Percentiles rank a stretch among this genome's conserved stretches.
Evolutionary conservation across 2,888 invertebrate genomes (phyloP).

Genomic region (Andrena haemorrhoa): DNA sequence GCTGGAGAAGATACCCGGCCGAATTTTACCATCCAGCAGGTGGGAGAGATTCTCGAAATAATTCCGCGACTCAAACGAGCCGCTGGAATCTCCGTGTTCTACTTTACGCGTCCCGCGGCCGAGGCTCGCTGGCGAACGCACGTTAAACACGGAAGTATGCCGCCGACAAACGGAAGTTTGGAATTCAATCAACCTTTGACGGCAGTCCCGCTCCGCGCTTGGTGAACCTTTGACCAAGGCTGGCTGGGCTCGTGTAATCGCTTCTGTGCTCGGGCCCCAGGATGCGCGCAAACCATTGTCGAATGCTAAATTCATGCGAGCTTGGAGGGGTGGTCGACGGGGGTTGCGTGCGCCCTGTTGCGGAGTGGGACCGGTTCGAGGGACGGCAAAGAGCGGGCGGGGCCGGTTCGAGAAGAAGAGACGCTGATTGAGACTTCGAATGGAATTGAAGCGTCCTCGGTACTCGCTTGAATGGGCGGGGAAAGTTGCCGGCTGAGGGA

Average conservation of each 20-base stretch:
- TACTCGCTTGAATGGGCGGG: background rate
- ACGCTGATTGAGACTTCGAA: slow-evolving; percentile 25
- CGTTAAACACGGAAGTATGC: slow-evolving; percentile 56
- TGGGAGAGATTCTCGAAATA: slow-evolving; percentile 30
- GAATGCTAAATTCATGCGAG: slow-evolving; percentile 72
- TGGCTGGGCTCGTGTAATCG: slow-evolving; percentile 57
- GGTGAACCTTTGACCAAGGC: slow-evolving; percentile 67
- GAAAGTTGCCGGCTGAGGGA: background rate
- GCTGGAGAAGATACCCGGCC: slow-evolving; percentile 9
- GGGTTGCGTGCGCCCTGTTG: background rate
- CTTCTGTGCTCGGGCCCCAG: slow-evolving; percentile 13
- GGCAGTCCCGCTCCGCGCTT: slow-evolving; percentile 62
- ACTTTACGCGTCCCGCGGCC: slow-evolving; percentile 23
- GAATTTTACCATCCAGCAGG: background rate
- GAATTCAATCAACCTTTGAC: slow-evolving; percentile 79
- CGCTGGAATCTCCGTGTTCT: slow-evolving; percentile 48
- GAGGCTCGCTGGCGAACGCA: slow-evolving; percentile 11
- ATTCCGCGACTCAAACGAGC: slow-evolving; percentile 20
- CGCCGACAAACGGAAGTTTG: slow-evolving; percentile 75
- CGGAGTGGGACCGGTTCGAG: slow-evolving; percentile 9
- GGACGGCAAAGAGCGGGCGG: background rate
- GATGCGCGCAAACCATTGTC: slow-evolving; percentile 63
- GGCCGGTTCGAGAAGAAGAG: slow-evolving; percentile 27
- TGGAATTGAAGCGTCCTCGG: slow-evolving; percentile 21
- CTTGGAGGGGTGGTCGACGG: background rate